phyloP scores from a whole-genome alignment of 1,140 invertebrate species.

The Trichoplusia ni region DNA sequence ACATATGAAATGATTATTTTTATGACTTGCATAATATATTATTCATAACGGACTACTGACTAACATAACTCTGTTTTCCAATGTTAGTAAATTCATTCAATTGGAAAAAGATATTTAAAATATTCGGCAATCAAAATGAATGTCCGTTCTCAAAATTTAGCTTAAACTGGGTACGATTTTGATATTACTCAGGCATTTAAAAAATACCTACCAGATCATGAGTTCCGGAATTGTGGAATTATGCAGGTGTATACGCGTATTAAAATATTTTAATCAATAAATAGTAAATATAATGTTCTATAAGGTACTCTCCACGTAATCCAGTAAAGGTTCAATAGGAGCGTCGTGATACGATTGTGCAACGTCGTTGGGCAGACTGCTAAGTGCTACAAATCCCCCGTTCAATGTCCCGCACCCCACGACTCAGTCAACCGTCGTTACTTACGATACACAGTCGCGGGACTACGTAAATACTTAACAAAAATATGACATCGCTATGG shows the following conservation, averaged over 20 bases:
- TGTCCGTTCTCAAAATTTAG: too few species aligned
- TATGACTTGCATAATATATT: too few species aligned
- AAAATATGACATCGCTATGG: conserved; percentile 54
- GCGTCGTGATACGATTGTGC: conserved; percentile 67
- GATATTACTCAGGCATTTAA: too few species aligned
- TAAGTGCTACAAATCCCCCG: conserved; percentile 79
- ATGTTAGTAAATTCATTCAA: too few species aligned
- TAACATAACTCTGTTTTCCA: too few species aligned
- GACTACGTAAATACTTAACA: conserved; percentile 38
- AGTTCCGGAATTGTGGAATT: neutral
- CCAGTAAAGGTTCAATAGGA: conserved; percentile 63
- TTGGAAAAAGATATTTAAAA: too few species aligned
- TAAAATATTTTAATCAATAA: neutral
- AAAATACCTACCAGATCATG: too few species aligned
- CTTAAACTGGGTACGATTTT: too few species aligned
- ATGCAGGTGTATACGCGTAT: neutral
- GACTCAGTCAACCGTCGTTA: conserved; percentile 54
- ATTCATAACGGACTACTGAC: too few species aligned
- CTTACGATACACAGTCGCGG: conserved; percentile 54
- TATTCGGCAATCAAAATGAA: too few species aligned
- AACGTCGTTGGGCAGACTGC: conserved; percentile 71
- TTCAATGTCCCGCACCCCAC: conserved; percentile 58
- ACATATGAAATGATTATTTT: too few species aligned
- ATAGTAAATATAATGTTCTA: neutral
- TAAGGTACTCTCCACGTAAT: conserved; percentile 65